Evolutionary conservation across 2,888 invertebrate species (phyloP), one percentile per base, ranked within the genome.

Genomic region (Scaptomyza parva): DNA sequence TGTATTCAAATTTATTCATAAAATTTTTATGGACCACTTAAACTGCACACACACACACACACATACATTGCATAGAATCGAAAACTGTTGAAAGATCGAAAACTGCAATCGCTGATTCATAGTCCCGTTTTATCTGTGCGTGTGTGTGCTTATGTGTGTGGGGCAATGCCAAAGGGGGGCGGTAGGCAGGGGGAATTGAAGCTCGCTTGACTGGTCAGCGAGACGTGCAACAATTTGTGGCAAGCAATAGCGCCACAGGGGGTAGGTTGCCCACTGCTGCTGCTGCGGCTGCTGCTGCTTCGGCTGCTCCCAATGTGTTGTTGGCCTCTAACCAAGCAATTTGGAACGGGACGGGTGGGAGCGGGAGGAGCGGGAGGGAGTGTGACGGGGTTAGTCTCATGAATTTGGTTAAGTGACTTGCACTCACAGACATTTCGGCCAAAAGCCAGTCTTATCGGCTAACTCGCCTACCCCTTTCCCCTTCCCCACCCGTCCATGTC

Each of bases 221-320:
- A 44, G 37, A 59, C 81, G 78, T 81, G 85, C 79, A 81, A 78
- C 85, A 81, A 81, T 84, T 84, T 79, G 79, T 59, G 63, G 82
- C 82, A 74, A 61, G 76, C 70, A 74, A 59, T 44, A 30, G 40
- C 78, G 70, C 82, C 85, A 67, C 82, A 53, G 85, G 85, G 61
- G 17, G 17, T 14, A 17, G 9, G 17, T 14, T 35, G 9, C 14
- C 35, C 35, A 14, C 35, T 17, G 17, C 35, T 35, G 14, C 3
- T 35, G 35, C 17, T 24, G 48, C 73, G 30, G 22, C 22, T 22
- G 22, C 33, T 5, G 33, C 33, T 14, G 35, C 0, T 35, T 7
- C 14, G 18, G 47, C 70, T 37, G n/a, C n/a, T n/a, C n/a, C 20
- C 53, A 54, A 40, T 52, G 54, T 39, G 50, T 62, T 39, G 50